Base-by-base conservation (phyloP, 1,140 invertebrate species). In the Hyphantria cunea region DNA sequence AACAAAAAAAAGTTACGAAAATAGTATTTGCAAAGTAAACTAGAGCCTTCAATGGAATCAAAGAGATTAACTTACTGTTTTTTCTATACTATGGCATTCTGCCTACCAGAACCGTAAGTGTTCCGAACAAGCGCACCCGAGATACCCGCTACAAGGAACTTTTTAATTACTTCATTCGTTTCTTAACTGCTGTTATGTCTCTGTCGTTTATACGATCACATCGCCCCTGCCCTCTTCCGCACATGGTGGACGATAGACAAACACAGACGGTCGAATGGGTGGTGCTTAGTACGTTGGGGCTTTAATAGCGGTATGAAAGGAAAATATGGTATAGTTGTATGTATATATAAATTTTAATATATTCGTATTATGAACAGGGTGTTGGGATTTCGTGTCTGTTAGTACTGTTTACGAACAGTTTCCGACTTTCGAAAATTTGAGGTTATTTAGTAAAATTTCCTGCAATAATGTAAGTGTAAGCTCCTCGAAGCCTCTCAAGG, bases 121-220 rank as follows among this genome's bases (percentile, higher is more conserved):
- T 2, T 13, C 11, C 17, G 11, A n/a, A 15, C 10, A 9, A 12
- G 56, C 51, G 51, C 52, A 37, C 39, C 44, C 50, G 56, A 15
- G 55, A 60, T 52, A 44, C 17, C 17, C 17, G 58, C 51, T 9
- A 37, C 48, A 61, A 52, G 59, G 50, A 62, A 66, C 45, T 67
- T 67, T 67, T 67, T 67, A 67, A 67, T 67, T 62, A 51, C 59
- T 62, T 50, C 53, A 67, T 56, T 45, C 58, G 58, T 44, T 53
- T 60, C 49, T 34, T 15, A 3, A 54, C 9, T 42, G 42, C 17
- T n/a, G 54, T 15, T 12, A 48, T 41, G 42, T 56, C 31, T 15
- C 53, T 14, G 42, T 17, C 52, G 15, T 14, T 17, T 39, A 25
- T n/a, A 25, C 17, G 17, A 25, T 1, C 17, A 25, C 17, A 25